Evolutionary conservation across 2,888 invertebrate species (phyloP).

Genomic region (Disparrhopalites patrizii): DNA sequence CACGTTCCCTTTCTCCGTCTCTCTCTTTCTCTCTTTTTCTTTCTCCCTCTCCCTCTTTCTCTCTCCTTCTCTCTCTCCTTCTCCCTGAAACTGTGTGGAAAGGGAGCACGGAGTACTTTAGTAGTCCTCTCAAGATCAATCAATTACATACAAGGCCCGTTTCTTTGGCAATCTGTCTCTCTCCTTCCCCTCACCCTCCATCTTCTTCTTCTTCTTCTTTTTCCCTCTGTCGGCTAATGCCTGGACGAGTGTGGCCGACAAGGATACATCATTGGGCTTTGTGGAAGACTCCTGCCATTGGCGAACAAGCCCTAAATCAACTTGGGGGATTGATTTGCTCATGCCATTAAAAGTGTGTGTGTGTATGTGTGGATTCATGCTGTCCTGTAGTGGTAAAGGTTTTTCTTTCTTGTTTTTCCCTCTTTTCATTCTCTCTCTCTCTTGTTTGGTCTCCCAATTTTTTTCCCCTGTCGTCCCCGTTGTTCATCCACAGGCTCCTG

Average conservation of each 20-base stretch:
- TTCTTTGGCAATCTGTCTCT: constrained; percentile 32
- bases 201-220: neutral
- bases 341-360: constrained; percentile 22
- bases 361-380: constrained; percentile 2
- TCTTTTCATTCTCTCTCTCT: neutral
- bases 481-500: too few species aligned
- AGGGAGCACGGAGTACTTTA: too few species aligned
- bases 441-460: too few species aligned
- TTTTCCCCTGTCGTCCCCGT: too few species aligned
- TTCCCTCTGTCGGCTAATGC: constrained; percentile 18
- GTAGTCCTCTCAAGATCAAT: constrained; percentile 33
- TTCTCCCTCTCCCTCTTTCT: constrained; percentile 13
- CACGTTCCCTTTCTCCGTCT: neutral
- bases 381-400: constrained; percentile 13
- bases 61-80: too few species aligned
- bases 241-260: constrained; percentile 21
- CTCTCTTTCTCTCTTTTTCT: neutral
- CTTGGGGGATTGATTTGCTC: constrained; percentile 19
- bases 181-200: too few species aligned
- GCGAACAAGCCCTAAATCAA: constrained; percentile 18
- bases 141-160: constrained; percentile 31
- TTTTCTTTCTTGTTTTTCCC: neutral
- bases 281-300: constrained; percentile 9
- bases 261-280: constrained; percentile 14
- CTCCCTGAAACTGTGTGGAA: constrained; percentile 17